These are phyloP conservation scores for Drosophila triauraria DNA, from an alignment of 1,140 invertebrate genomes.

Conservation along the genomic window DNA sequence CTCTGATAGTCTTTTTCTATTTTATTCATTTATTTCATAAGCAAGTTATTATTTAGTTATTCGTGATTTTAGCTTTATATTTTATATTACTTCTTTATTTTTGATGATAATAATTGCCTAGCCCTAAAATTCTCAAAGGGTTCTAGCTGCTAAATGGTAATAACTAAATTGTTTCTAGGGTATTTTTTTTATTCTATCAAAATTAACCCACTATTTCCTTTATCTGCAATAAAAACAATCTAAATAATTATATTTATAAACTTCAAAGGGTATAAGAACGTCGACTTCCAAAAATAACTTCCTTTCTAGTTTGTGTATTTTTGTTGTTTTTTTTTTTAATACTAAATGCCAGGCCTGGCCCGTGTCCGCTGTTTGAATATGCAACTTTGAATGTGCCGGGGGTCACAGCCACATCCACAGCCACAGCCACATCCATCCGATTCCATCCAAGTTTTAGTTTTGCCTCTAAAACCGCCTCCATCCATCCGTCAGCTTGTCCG, in stretches of 20 bases:
- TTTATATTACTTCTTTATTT: too few relatives aligned
- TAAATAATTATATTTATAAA: background rate
- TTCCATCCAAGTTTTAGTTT: conserved; percentile 62
- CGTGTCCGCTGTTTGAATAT: conserved; percentile 54
- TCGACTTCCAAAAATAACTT: background rate
- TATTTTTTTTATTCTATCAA: too few relatives aligned
- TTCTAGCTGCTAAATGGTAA: too few relatives aligned
- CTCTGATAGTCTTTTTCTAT: background rate
- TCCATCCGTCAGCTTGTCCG: conserved; percentile 13
- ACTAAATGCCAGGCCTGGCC: conserved; percentile 47
- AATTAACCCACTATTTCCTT: too few relatives aligned
- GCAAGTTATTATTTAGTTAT: background rate
- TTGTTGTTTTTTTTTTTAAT: conserved; percentile 1
- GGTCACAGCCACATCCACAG: conserved; percentile 15
- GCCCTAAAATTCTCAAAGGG: too few relatives aligned
- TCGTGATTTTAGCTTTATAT: too few relatives aligned
- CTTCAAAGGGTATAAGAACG: background rate
- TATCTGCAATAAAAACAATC: background rate
- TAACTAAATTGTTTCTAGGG: too few relatives aligned
- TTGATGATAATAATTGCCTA: too few relatives aligned
- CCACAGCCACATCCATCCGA: conserved; percentile 21
- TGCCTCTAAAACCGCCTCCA: conserved; percentile 53
- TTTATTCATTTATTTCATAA: background rate
- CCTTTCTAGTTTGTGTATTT: background rate
- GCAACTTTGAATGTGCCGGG: conserved; percentile 40